Evolutionary conservation across 2,888 invertebrate species (phyloP).

Genomic region (Drosophila subsilvestris): DNA sequence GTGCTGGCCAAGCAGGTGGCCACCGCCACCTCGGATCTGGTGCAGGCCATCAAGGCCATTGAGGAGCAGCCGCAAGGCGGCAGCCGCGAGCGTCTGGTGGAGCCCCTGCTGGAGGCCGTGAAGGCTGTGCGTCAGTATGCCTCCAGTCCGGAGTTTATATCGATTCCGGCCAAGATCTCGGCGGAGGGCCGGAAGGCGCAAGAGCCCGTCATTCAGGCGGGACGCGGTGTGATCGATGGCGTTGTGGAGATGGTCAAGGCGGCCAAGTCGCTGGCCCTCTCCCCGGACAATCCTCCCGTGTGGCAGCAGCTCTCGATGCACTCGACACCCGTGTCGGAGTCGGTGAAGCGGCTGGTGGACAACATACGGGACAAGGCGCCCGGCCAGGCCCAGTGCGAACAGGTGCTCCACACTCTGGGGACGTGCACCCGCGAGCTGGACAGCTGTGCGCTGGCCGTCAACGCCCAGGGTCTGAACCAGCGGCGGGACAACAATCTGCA

Average conservation of each 20-base stretch:
- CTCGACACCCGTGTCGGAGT: slow-evolving; percentile 97
- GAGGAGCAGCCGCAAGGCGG: slow-evolving; percentile 93
- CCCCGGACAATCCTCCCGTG: slow-evolving; percentile 95
- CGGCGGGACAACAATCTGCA: slow-evolving; percentile 89
- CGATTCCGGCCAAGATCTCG: slow-evolving; percentile 96
- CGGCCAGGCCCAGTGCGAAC: slow-evolving; percentile 96
- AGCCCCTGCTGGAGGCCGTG: slow-evolving; percentile 94
- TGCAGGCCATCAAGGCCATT: slow-evolving; percentile 96
- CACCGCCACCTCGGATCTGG: slow-evolving; percentile 96
- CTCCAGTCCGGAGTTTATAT: slow-evolving; percentile 96
- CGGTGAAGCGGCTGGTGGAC: slow-evolving; percentile 96
- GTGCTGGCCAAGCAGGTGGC: slow-evolving; percentile 99
- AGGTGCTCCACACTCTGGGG: slow-evolving; percentile 91
- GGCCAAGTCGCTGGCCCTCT: slow-evolving; percentile 94
- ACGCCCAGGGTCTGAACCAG: slow-evolving; percentile 90
- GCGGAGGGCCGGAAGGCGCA: slow-evolving; percentile 92
- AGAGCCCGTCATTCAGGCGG: slow-evolving; percentile 94
- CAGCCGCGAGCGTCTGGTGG: slow-evolving; percentile 91
- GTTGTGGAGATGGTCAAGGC: slow-evolving; percentile 95
- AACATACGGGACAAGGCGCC: slow-evolving; percentile 98
- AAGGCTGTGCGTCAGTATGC: slow-evolving; percentile 96
- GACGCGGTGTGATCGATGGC: slow-evolving; percentile 91
- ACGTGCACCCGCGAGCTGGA: slow-evolving; percentile 92
- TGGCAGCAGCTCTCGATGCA: slow-evolving; percentile 97
- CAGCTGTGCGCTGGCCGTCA: slow-evolving; percentile 93